phyloP scores from a whole-genome alignment of 2,113 vertebrate species.

The Hippocampus barbouri region DNA sequence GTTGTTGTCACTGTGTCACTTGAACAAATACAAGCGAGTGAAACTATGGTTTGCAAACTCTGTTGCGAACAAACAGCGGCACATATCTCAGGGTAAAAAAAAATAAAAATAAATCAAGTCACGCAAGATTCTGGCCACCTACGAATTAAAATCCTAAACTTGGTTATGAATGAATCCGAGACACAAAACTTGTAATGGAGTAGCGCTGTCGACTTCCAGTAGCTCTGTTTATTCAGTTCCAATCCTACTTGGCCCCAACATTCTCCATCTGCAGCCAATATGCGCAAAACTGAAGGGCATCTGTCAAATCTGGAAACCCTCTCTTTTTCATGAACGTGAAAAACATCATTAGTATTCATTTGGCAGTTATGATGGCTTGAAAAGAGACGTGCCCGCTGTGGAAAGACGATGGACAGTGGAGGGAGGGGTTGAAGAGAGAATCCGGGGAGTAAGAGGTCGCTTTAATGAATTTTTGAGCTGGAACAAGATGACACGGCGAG shows the following conservation, averaged over 20 bases:
- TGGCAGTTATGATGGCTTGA: slow-evolving; percentile 11
- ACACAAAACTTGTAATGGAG: not conserved
- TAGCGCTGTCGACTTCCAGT: slow-evolving; percentile 12
- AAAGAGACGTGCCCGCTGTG: slow-evolving; percentile 10
- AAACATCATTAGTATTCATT: slow-evolving; percentile 21
- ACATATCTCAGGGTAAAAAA: not conserved
- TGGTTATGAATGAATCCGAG: not conserved
- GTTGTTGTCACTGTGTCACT: too few relatives aligned
- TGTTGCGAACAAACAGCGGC: too few relatives aligned
- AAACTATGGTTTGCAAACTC: too few relatives aligned
- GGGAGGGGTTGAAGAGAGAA: not conserved
- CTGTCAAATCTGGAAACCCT: slow-evolving; percentile 37
- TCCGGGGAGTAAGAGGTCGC: slow-evolving; percentile 20
- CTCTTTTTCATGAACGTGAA: slow-evolving; percentile 8
- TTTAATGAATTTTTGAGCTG: slow-evolving; percentile 59
- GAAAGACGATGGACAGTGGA: slow-evolving; percentile 8
- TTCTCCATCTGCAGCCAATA: slow-evolving; percentile 24
- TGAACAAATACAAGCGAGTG: too few relatives aligned
- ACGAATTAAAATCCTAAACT: not conserved
- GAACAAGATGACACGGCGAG: slow-evolving; percentile 55
- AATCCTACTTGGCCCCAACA: slow-evolving; percentile 1
- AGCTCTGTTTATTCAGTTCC: slow-evolving; percentile 22
- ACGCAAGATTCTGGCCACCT: too few relatives aligned
- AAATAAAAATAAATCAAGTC: too few relatives aligned
- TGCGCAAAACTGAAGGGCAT: slow-evolving; percentile 33